Evolutionary conservation across 1,140 invertebrate genomes (phyloP).

Genomic region (Zaprionus davidi): DNA sequence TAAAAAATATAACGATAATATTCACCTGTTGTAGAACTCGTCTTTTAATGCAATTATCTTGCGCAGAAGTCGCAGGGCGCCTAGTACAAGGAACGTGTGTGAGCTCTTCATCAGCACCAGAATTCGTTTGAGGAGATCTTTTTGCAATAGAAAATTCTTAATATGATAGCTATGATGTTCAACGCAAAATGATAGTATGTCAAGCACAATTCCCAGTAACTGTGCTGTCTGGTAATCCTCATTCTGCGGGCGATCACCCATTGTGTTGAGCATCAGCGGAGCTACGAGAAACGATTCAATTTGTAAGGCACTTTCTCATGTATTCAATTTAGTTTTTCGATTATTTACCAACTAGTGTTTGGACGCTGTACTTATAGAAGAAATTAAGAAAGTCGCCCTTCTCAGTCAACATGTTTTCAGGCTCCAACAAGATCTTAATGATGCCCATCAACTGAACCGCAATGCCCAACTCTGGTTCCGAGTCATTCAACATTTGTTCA

Average conservation of each 20-base stretch:
- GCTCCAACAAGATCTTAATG: constrained; percentile 96
- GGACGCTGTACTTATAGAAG: constrained; percentile 99
- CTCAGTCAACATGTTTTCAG: constrained; percentile 99
- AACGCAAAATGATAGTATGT: constrained; percentile 99
- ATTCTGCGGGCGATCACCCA: constrained; percentile 92
- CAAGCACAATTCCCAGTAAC: constrained; percentile 96
- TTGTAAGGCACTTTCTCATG: neutral
- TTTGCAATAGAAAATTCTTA: constrained; percentile 98
- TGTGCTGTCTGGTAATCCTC: constrained; percentile 99
- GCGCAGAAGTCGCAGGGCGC: constrained; percentile 97
- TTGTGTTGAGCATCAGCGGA: constrained; percentile 95
- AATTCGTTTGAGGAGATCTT: constrained; percentile 97
- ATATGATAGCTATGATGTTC: constrained; percentile 99
- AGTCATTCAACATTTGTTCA: constrained; percentile 96
- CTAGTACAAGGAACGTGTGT: constrained; percentile 98
- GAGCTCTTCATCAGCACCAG: constrained; percentile 98
- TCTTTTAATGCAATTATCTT: constrained; percentile 99
- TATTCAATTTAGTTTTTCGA: neutral
- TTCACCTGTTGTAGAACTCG: constrained; percentile 96
- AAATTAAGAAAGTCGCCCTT: constrained; percentile 99
- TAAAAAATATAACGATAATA: too few species aligned
- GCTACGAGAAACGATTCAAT: constrained; percentile 85
- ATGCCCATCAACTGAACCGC: constrained; percentile 98
- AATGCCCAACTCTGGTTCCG: constrained; percentile 95
- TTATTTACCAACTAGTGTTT: constrained; percentile 93